These are phyloP conservation scores for Scyliorhinus canicula DNA, from an alignment of 2,797 vertebrate genomes.

Conservation along the genomic window DNA sequence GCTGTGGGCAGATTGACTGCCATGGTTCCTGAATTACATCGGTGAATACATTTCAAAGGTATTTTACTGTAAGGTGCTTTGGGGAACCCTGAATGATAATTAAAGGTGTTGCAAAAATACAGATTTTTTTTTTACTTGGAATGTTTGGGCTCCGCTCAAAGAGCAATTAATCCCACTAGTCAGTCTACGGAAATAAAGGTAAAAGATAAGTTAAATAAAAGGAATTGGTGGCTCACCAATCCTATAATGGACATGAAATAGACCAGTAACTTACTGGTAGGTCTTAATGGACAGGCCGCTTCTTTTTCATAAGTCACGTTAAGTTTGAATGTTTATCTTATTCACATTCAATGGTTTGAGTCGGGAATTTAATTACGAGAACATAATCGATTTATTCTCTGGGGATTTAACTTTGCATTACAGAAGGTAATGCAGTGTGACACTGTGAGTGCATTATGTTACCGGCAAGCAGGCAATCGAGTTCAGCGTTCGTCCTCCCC, in stretches of 20 bases:
- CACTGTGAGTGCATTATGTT: background rate
- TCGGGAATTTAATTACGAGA: background rate
- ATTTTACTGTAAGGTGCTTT: background rate
- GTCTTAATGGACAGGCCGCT: background rate
- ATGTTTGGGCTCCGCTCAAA: too few species aligned
- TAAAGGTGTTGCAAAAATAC: background rate
- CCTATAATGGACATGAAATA: background rate
- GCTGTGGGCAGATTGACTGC: background rate
- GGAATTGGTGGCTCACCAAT: background rate
- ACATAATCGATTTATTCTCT: background rate
- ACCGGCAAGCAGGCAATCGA: background rate
- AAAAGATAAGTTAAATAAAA: background rate
- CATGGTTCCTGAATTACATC: background rate
- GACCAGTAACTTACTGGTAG: background rate
- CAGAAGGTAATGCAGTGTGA: background rate
- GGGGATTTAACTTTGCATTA: background rate
- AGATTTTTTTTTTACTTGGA: background rate
- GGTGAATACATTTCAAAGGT: background rate
- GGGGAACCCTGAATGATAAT: background rate
- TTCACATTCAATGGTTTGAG: background rate
- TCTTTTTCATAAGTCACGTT: background rate
- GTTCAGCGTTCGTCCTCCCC: too few species aligned
- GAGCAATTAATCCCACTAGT: background rate
- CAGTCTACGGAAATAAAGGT: background rate
- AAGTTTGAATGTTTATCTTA: background rate